phyloP scores from a whole-genome alignment of 2,797 vertebrate species.

The Cichlasoma orientale region DNA sequence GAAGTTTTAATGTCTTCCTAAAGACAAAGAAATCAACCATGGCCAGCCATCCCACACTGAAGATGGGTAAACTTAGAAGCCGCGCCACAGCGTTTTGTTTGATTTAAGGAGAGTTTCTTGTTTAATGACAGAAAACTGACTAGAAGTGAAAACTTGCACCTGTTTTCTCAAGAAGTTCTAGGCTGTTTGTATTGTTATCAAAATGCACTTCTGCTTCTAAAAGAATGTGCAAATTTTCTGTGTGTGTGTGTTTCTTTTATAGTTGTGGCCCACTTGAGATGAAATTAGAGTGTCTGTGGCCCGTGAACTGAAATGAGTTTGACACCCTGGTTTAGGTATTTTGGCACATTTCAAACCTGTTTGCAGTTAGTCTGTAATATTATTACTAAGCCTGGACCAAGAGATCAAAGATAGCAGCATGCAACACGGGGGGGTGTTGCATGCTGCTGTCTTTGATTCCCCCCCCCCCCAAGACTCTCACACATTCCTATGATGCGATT shows the following conservation, averaged over 20 bases:
- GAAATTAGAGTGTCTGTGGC: not conserved
- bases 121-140: fast-evolving
- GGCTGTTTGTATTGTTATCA: not conserved
- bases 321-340: not conserved
- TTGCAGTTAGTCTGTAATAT: not conserved
- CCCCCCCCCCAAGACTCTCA: not conserved
- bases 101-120: not conserved
- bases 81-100: not conserved
- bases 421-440: no score
- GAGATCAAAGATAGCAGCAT: not conserved
- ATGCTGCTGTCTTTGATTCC: no score
- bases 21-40: not conserved
- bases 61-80: not conserved
- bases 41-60: no score
- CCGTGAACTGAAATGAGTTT: not conserved
- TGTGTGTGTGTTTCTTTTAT: not conserved
- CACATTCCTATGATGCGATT: not conserved
- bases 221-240: no score
- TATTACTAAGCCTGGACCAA: not conserved
- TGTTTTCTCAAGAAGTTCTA: not conserved
- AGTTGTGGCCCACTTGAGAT: not conserved
- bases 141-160: not conserved
- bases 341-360: not conserved
- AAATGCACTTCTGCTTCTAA: not conserved
- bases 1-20: not conserved